Base-by-base conservation (phyloP, 23 tunicate genomes). In the Pegea sp. region DNA sequence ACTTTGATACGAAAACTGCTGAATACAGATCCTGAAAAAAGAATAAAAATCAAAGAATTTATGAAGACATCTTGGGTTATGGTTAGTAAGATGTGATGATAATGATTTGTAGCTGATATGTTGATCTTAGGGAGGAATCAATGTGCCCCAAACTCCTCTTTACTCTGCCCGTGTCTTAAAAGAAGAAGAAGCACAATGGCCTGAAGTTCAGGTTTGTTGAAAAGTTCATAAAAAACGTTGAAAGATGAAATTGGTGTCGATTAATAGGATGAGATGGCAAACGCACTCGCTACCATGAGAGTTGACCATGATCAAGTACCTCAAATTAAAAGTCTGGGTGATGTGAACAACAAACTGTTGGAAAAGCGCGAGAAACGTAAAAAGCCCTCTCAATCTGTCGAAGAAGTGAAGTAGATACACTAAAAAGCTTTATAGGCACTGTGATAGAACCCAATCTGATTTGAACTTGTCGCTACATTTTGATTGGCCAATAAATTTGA, bases 161-260 rank as follows among this genome's bases (percentile, higher is more conserved):
- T 79, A 53, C 52, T 79, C 92, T 0, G 92, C 92, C 13, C 50
- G 78, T 19, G 92, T 79, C 11, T 60, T 79, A 59, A 79, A 65
- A 70, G 92, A 79, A 53, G 92, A 79, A 53, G 72, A 79, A 53
- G 78, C 69, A 21, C 92, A 79, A 66, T 79, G 92, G 78, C 71
- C 77, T 11, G 92, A 79, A 56, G 92, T 79, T 26, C 78, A 79
- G 46, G 81, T 73, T 33, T 22, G 66, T 61, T 24, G 0, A 8
- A 23, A n/a, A 16, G 28, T 29, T 1, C 18, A 0, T 22, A n/a
- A 20, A n/a, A 13, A 52, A n/a, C n/a, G n/a, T n/a, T n/a, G n/a
- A n/a, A n/a, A n/a, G n/a, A n/a, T n/a, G n/a, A n/a, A n/a, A n/a
- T n/a, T n/a, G n/a, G n/a, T n/a, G n/a, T n/a, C n/a, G n/a, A n/a